Evolutionary conservation across 2,113 vertebrate species (phyloP).

Genomic region (Silurus glanis): DNA sequence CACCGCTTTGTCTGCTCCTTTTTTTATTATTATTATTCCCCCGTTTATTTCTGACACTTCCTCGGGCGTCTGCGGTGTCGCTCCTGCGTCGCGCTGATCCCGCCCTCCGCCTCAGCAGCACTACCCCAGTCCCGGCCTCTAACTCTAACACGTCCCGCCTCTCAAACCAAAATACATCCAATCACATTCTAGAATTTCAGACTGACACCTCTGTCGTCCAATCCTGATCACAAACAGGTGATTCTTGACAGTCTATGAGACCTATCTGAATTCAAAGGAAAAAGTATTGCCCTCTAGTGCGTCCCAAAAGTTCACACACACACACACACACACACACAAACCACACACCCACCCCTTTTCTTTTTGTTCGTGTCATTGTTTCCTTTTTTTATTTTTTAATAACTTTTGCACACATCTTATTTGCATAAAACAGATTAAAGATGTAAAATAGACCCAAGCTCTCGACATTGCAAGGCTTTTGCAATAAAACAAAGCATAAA

Average conservation of each 20-base stretch:
- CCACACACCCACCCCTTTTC: not conserved
- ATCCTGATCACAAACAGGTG: accelerated
- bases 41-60: conserved; percentile 61
- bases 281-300: not conserved
- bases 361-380: not conserved
- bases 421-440: not conserved
- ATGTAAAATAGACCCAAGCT: not conserved
- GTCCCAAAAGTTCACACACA: not conserved
- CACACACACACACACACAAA: not conserved
- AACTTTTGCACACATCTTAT: not conserved
- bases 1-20: conserved; percentile 68
- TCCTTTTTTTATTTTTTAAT: not conserved
- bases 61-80: conserved; percentile 64
- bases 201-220: conserved; percentile 38
- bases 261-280: conserved; percentile 14
- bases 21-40: conserved; percentile 39
- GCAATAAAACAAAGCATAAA: not conserved
- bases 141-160: conserved; percentile 34
- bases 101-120: conserved; percentile 68
- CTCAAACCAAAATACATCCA: conserved; percentile 36
- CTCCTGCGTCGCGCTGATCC: conserved; percentile 65
- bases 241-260: conserved; percentile 16
- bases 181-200: not conserved
- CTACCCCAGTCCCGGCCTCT: conserved; percentile 20
- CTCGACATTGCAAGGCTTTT: not conserved